These are phyloP conservation scores for Drosophila murphyi DNA, from an alignment of 1,140 invertebrate genomes.

Conservation along the genomic window DNA sequence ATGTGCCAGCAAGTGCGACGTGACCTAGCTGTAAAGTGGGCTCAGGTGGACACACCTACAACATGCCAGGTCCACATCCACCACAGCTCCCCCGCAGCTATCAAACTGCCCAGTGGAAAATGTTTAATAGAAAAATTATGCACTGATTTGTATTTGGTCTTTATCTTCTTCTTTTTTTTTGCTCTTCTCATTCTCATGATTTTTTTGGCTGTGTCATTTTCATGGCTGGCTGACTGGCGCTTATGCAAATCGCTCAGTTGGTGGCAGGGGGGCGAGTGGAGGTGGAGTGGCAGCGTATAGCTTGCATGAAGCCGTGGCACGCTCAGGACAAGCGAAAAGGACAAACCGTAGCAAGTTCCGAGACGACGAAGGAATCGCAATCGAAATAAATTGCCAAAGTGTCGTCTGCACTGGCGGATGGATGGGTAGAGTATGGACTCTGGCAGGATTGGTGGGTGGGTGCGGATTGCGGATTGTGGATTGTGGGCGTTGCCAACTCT, in stretches of 20 bases:
- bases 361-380: conserved; percentile 46
- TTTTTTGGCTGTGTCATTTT: conserved; percentile 63
- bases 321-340: conserved; percentile 21
- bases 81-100: background rate
- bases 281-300: too few species aligned
- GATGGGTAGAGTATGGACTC: background rate
- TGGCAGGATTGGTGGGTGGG: background rate
- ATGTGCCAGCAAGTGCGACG: conserved; percentile 44
- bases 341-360: conserved; percentile 23
- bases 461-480: background rate
- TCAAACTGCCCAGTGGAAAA: conserved; percentile 33
- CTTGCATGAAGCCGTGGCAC: too few species aligned
- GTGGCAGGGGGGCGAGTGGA: too few species aligned
- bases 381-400: conserved; percentile 79
- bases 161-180: conserved; percentile 58
- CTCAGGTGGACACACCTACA: conserved; percentile 38
- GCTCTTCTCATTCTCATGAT: background rate
- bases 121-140: conserved; percentile 82
- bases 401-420: conserved; percentile 56
- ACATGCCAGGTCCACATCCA: background rate
- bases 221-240: conserved; percentile 66
- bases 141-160: conserved; percentile 80
- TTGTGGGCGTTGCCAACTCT: conserved; percentile 27
- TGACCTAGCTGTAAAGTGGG: conserved; percentile 51
- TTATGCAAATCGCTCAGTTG: conserved; percentile 67